Evolutionary conservation across 2,888 invertebrate genomes (phyloP), one percentile per base, ranked within the genome.

Genomic region (Atethmia centrago): DNA sequence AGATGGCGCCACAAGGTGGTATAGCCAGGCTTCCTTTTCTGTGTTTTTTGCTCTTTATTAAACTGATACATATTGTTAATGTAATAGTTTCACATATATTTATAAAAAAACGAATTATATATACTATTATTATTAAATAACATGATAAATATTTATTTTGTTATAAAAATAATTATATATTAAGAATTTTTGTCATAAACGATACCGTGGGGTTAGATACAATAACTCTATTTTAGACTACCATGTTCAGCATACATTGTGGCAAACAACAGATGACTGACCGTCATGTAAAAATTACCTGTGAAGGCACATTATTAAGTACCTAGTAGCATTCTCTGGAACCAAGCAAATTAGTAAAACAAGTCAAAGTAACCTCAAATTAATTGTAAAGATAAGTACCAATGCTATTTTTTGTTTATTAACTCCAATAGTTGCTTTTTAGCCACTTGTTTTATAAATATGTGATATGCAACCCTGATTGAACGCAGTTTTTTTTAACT

Each of bases 1-100:
- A 81, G 80, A 77, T 81, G 80, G 77, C 80, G 77, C 72, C 51
- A 58, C 58, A 3, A 8, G 53, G 0, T 0, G 5, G n/a, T 19
- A n/a, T 19, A 49, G 5, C 0, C 4, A 21, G 21, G 28, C 14
- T 28, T 28, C 25, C 3, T 8, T 63, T 14, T 47, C 16, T 63
- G 7, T 21, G 16, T 10, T 16, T 28, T 10, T 9, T 47, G 14
- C n/a, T 5, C 0, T 31, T 47, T n/a, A n/a, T 3, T 31, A 31
- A 5, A 21, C 9, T 9, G 1, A 31, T 31, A 16, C 3, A 2
- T 49, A 31, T 10, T 16, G n/a, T 10, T 5, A 31, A 21, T 2
- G 9, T 9, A 21, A 9, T 16, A 14, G 4, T 28, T 14, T 4
- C 12, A 28, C 19, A 16, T 3, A 19, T 16, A 19, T 19, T 19